phyloP scores from a whole-genome alignment of 2,797 vertebrate genomes.

The Pangasius djambal region DNA sequence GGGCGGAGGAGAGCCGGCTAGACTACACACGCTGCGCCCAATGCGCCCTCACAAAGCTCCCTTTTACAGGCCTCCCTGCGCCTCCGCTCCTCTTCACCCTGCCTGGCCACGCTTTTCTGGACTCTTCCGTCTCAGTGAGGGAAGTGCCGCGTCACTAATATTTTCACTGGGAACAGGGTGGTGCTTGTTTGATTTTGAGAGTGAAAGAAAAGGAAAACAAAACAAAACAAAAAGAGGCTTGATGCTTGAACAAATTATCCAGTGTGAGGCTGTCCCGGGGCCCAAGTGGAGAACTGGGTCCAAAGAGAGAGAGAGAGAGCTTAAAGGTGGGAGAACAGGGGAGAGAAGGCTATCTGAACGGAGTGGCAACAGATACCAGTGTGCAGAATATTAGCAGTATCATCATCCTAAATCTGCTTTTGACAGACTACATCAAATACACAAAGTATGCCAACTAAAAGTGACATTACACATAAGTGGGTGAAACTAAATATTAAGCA shows the following conservation, averaged over 20 bases:
- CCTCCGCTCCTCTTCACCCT: conserved; percentile 45
- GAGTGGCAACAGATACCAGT: no score
- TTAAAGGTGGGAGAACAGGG: background rate
- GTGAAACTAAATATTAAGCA: background rate
- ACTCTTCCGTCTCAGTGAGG: conserved; percentile 65
- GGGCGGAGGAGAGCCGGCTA: conserved; percentile 34
- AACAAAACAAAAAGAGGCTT: conserved; percentile 73
- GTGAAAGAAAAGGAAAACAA: conserved; percentile 71
- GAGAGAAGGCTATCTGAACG: background rate
- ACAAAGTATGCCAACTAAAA: background rate
- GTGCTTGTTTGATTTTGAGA: conserved; percentile 78
- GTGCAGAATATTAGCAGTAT: background rate
- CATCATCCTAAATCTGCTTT: background rate
- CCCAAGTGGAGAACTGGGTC: conserved; percentile 1
- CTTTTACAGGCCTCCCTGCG: conserved; percentile 68
- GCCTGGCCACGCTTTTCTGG: conserved; percentile 67
- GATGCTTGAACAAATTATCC: conserved; percentile 76
- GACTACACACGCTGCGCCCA: conserved; percentile 61
- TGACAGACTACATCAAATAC: background rate
- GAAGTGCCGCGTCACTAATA: conserved; percentile 69
- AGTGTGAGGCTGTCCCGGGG: conserved; percentile 67
- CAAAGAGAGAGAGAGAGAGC: background rate
- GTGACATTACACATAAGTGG: background rate
- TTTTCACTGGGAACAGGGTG: conserved; percentile 82
- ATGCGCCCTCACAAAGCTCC: conserved; percentile 67